phyloP scores from a whole-genome alignment of 2,113 vertebrate genomes.

The Bothrops jararaca region DNA sequence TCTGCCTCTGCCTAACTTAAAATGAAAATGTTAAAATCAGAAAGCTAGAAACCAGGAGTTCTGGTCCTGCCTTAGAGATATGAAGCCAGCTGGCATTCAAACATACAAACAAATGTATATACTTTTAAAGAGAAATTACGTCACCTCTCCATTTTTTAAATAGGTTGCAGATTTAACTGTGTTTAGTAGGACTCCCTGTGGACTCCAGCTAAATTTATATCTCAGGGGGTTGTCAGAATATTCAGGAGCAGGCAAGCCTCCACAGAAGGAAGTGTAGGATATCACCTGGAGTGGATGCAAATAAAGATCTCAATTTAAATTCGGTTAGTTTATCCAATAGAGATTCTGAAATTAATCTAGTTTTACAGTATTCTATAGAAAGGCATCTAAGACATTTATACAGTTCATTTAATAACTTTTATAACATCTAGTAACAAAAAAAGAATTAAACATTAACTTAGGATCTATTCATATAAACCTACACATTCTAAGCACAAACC shows the following conservation, averaged over 20 bases:
- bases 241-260: conserved; percentile 91
- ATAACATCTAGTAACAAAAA: not conserved
- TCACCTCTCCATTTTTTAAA: conserved; percentile 84
- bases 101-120: not conserved
- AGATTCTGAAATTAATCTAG: not conserved
- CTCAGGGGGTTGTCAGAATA: conserved; percentile 91
- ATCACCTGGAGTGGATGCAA: conserved; percentile 77
- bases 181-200: conserved; percentile 86
- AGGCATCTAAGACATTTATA: not conserved
- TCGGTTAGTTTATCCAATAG: not conserved
- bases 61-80: not conserved
- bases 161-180: conserved; percentile 86
- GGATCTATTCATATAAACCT: not conserved
- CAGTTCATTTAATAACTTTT: not conserved
- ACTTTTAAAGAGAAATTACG: not conserved
- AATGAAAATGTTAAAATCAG: not conserved
- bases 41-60: not conserved
- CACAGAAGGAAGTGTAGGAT: conserved; percentile 90
- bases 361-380: not conserved
- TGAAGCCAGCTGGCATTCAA: not conserved
- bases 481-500: not conserved
- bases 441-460: not conserved
- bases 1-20: not conserved
- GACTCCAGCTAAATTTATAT: conserved; percentile 99
- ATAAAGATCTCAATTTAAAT: not conserved